Conservation (phyloP, 2,888 invertebrate species). For the Philhelius pedissequus region DNA sequence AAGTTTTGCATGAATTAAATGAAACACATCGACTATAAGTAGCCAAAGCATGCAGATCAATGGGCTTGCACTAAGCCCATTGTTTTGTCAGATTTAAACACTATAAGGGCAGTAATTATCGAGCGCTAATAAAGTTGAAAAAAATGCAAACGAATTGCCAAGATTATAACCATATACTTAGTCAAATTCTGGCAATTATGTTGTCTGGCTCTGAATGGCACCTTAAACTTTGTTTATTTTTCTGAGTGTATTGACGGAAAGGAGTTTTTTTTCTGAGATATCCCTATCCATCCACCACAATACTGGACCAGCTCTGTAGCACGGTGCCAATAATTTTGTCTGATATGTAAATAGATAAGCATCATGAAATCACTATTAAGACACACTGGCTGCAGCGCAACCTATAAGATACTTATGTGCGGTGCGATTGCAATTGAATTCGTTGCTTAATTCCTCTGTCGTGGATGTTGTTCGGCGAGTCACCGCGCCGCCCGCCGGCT, state of each 20-base stretch:
- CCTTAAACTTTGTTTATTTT: background rate
- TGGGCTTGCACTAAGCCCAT: no score
- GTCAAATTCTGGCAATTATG: no score
- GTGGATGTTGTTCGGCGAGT: background rate
- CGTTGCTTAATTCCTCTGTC: conserved; percentile 62
- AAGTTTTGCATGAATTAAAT: no score
- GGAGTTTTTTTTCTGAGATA: background rate
- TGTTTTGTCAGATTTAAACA: no score
- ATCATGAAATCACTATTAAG: conserved; percentile 69
- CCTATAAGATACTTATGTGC: conserved; percentile 36
- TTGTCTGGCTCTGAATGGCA: no score
- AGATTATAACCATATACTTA: no score
- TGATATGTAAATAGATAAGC: conserved; percentile 68
- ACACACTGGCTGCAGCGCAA: conserved; percentile 50
- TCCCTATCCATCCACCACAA: background rate
- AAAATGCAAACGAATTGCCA: no score
- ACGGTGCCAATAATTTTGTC: conserved; percentile 69
- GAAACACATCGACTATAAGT: no score
- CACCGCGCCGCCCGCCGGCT: background rate
- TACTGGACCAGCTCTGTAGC: conserved; percentile 28
- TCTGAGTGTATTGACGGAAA: background rate
- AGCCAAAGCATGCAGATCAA: no score
- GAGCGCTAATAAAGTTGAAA: no score
- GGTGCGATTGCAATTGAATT: conserved; percentile 65
- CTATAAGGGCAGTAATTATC: no score